Evolutionary conservation across 2,888 invertebrate species (phyloP), one percentile per base, ranked within the genome.

Genomic region (Leucophora obtusa): DNA sequence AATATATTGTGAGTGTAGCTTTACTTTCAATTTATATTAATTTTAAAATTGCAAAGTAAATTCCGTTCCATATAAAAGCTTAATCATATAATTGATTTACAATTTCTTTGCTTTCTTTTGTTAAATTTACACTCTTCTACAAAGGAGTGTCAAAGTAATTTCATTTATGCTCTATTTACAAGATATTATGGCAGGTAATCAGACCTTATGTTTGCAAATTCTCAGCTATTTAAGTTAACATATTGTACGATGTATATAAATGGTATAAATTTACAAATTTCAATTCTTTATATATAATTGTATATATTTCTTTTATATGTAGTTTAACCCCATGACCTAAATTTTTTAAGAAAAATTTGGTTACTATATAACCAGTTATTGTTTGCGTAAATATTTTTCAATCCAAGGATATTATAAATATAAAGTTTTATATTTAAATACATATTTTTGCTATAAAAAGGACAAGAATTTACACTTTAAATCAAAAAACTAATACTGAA

Each of bases 121-220:
- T 38, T 11, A 38, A 11, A 38, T 38, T 38, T 38, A 11, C 38
- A 38, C 11, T 47, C 1, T n/a, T n/a, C 14, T 47, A 14, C n/a
- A 47, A 47, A 47, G 43, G 43, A 47, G 43, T 47, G 43, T 47
- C 43, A 47, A n/a, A 47, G n/a, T 7, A 47, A 47, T 47, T 14
- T 47, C 14, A 47, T 69, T 53, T 53, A 28, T 59, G 18, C 65
- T 68, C 43, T n/a, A 9, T 33, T 28, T 56, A 15, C 24, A 14
- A 15, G 1, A 56, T 9, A 15, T n/a, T 28, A 38, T 53, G 63
- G n/a, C 56, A 58, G 51, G 28, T 51, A 58, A 38, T 24, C 24
- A 28, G 51, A 50, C 15, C 43, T 47, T 47, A 47, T 47, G 43
- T 47, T 47, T 47, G 14, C 43, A 14, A 14, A 47, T 7, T 14